Conservation (phyloP, 2,888 invertebrate species). For the Yponomeuta malinellus region DNA sequence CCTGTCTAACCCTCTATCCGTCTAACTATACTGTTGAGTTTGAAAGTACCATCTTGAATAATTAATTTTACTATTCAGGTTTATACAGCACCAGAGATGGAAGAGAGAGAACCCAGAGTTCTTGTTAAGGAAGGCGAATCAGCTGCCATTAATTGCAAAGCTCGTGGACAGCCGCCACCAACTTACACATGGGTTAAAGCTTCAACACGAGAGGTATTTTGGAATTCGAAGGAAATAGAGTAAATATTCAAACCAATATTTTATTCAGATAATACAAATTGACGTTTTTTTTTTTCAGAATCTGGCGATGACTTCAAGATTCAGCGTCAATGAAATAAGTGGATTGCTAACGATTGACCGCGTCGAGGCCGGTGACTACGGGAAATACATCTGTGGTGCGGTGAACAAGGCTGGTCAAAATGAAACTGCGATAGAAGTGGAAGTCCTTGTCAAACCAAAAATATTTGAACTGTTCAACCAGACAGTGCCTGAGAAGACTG, state of each 20-base stretch:
- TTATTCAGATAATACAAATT: neutral
- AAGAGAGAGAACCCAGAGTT: conserved; percentile 74
- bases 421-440: conserved; percentile 80
- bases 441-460: conserved; percentile 85
- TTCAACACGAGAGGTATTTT: conserved; percentile 75
- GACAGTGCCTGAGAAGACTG: conserved; percentile 78
- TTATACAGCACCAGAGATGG: conserved; percentile 84
- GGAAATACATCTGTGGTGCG: conserved; percentile 87
- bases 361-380: conserved; percentile 86
- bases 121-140: conserved; percentile 89
- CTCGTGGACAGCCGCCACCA: conserved; percentile 89
- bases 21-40: too few species aligned
- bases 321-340: conserved; percentile 80
- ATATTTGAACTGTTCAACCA: conserved; percentile 86
- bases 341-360: conserved; percentile 84
- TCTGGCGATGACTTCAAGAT: conserved; percentile 78
- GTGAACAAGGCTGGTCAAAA: conserved; percentile 85
- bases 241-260: neutral
- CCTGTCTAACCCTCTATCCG: too few species aligned
- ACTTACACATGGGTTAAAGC: conserved; percentile 89
- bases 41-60: neutral
- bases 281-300: conserved; percentile 60
- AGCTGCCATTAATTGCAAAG: conserved; percentile 84
- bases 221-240: neutral
- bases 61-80: conserved; percentile 61